A percentile compares a stretch with the other conserved stretches of the same genome.
These are phyloP conservation scores for Felis chaus DNA, from an alignment of 2,113 vertebrate species.

Conservation along the genomic window DNA sequence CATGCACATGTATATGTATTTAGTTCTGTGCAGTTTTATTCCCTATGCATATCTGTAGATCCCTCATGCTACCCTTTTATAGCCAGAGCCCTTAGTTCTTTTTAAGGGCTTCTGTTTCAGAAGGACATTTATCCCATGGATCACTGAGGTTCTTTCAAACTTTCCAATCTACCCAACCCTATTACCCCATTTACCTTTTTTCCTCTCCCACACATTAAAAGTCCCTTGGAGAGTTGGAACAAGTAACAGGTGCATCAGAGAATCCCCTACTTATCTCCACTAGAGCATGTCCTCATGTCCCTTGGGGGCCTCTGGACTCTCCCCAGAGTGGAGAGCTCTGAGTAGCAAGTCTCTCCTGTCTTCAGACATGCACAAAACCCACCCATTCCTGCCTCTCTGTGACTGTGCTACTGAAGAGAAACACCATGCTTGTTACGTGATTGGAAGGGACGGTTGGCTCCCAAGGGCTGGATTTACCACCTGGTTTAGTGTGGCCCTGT, in stretches of 20 bases:
- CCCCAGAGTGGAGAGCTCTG: not conserved
- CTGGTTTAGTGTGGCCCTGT: not conserved
- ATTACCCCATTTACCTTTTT: not conserved
- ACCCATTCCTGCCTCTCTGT: not conserved
- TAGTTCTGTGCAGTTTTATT: not conserved
- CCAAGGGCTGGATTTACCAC: not conserved
- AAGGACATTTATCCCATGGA: not conserved
- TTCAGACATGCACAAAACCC: not conserved
- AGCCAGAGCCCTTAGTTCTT: not conserved
- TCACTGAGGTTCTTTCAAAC: not conserved
- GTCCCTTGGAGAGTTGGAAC: not conserved
- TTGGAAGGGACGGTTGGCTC: not conserved
- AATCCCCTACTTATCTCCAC: not conserved
- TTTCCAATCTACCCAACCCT: not conserved
- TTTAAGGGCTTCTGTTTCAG: not conserved
- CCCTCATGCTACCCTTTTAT: not conserved
- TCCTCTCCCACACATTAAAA: not conserved
- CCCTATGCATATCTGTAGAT: not conserved
- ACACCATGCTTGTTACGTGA: not conserved
- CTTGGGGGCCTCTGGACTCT: not conserved
- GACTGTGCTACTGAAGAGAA: not conserved
- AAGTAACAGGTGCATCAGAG: not conserved
- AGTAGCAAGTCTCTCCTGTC: not conserved
- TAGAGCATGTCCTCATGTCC: fast-evolving
- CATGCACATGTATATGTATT: not conserved